Conservation (phyloP, 2,888 invertebrate species). For the Drosophila ezoana region DNA sequence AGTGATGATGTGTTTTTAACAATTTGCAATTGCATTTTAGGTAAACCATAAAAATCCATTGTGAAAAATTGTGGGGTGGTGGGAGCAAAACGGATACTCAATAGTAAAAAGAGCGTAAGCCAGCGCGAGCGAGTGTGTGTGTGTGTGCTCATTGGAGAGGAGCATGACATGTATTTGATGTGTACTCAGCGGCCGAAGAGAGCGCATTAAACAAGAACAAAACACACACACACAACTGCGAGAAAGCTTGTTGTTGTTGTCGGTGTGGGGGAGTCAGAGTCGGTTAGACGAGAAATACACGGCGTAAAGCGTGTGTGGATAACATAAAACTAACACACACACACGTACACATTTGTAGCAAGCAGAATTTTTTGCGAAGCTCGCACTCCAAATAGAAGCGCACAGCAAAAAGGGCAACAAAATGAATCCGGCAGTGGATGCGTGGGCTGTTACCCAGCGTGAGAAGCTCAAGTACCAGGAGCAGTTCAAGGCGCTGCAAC, state of each 20-base stretch:
- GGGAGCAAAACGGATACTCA: slow-evolving; percentile 79
- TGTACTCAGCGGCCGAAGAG: slow-evolving; percentile 69
- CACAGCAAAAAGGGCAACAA: slow-evolving; percentile 29
- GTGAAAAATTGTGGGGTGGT: slow-evolving; percentile 81
- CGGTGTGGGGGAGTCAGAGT: slow-evolving; percentile 50
- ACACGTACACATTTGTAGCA: slow-evolving; percentile 7
- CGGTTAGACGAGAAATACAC: slow-evolving; percentile 59
- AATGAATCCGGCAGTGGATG: slow-evolving; percentile 87
- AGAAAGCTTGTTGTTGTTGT: slow-evolving; percentile 33
- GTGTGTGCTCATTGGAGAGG: slow-evolving; percentile 51
- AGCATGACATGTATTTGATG: slow-evolving; percentile 69
- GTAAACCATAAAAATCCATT: slow-evolving; percentile 78
- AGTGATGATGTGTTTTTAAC: slow-evolving; percentile 24
- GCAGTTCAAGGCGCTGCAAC: slow-evolving; percentile 95
- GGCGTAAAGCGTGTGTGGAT: slow-evolving; percentile 33
- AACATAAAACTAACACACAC: slow-evolving; percentile 16
- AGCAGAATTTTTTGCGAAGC: slow-evolving; percentile 28
- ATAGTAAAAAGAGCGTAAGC: slow-evolving; percentile 69
- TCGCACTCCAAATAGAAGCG: slow-evolving; percentile 27
- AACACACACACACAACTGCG: slow-evolving; percentile 51
- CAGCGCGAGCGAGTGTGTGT: slow-evolving; percentile 46
- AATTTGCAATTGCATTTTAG: slow-evolving; percentile 64
- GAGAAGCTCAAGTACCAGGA: slow-evolving; percentile 95
- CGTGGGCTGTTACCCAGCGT: slow-evolving; percentile 94
- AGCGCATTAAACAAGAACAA: slow-evolving; percentile 65